phyloP scores from a whole-genome alignment of 2,888 invertebrate species.

The Caenorhabditis japonica region DNA sequence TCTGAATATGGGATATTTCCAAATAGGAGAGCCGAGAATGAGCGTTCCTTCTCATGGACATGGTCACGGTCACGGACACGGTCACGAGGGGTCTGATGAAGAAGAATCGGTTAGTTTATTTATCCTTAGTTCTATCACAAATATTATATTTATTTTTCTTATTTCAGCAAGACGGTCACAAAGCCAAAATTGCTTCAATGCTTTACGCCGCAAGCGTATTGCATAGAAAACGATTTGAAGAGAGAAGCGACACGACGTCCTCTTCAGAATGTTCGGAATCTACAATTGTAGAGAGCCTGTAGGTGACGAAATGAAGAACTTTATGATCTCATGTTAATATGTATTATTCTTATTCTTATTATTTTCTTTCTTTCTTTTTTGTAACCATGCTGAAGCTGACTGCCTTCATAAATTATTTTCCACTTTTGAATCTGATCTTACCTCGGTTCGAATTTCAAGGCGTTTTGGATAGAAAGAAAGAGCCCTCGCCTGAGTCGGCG shows the following conservation, averaged over 20 bases:
- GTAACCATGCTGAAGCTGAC: too few species aligned
- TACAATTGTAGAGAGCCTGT: too few species aligned
- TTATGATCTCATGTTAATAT: conserved; percentile 32
- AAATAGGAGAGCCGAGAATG: conserved; percentile 68
- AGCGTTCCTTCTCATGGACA: conserved; percentile 24
- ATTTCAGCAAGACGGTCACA: conserved; percentile 20
- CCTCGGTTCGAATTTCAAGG: conserved; percentile 21
- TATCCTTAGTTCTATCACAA: too few species aligned
- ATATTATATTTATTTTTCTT: too few species aligned
- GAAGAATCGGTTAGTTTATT: not conserved
- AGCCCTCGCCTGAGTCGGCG: too few species aligned
- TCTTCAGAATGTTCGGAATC: conserved; percentile 22
- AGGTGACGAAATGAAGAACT: not conserved
- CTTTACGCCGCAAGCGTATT: conserved; percentile 48
- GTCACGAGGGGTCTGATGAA: conserved; percentile 8
- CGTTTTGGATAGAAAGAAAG: not conserved
- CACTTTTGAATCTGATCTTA: not conserved
- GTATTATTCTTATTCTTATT: not conserved
- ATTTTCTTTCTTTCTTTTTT: too few species aligned
- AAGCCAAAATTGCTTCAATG: conserved; percentile 43
- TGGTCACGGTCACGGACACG: conserved; percentile 40
- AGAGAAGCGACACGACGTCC: conserved; percentile 13
- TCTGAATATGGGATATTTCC: conserved; percentile 74
- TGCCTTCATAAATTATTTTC: conserved; percentile 18
- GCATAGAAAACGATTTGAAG: conserved; percentile 48